Conservation (phyloP, 2,888 invertebrate genomes). For the Himalopsyche anomala region DNA sequence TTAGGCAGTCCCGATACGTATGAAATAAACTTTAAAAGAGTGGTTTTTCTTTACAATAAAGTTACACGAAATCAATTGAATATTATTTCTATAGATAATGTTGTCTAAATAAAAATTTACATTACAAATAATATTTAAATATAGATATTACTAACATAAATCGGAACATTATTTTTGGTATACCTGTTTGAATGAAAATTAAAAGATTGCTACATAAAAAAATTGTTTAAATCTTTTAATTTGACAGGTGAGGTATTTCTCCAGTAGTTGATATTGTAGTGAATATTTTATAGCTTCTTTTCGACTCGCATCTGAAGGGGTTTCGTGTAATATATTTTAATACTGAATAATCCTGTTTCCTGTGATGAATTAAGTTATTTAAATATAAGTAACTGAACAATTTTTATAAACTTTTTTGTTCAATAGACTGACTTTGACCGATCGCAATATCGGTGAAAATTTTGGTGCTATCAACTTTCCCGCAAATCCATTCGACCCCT, state of each 20-base stretch:
- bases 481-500: not conserved
- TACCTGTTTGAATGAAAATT: not conserved
- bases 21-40: too few relatives aligned
- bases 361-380: conserved; percentile 19
- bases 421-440: conserved; percentile 46
- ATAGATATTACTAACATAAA: too few relatives aligned
- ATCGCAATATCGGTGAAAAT: conserved; percentile 8
- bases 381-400: conserved; percentile 13
- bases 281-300: not conserved
- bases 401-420: conserved; percentile 6
- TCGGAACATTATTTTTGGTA: not conserved
- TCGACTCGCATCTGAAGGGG: not conserved
- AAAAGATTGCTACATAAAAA: too few relatives aligned
- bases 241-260: not conserved
- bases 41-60: too few relatives aligned
- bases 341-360: conserved; percentile 5
- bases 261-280: not conserved
- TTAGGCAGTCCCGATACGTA: too few relatives aligned
- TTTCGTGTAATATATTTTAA: not conserved
- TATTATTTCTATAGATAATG: too few relatives aligned
- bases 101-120: too few relatives aligned
- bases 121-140: too few relatives aligned
- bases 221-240: not conserved
- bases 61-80: too few relatives aligned
- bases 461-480: conserved; percentile 56